Base-by-base conservation (phyloP, 2,113 vertebrate species). In the Pavo muticus region DNA sequence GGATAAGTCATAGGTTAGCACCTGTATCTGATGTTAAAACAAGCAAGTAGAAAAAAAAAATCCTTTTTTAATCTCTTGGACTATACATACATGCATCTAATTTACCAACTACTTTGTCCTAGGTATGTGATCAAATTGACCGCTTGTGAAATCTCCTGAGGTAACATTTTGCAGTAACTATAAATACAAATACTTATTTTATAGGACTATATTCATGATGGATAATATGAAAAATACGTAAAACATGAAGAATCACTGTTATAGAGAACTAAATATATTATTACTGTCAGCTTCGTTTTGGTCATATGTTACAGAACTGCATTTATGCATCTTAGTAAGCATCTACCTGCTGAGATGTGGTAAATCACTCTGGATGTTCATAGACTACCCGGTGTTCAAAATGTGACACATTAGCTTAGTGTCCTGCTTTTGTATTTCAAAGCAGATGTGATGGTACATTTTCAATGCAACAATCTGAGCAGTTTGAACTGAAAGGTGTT, bases 381-480 rank as follows among this genome's bases (percentile, higher is more conserved):
- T 24, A 54, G 84, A 63, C 42, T 56, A 84, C 60, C 19, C 24
- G 77, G 76, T 37, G 59, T 70, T 84, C 24, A 48, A 70, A 73
- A n/a, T 59, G 24, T 54, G 45, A 37, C 27, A 50, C 6, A 6
- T 57, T 18, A 70, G 29, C 21, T 86, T 67, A 27, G 15, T 24
- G 56, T 86, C 54, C 64, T 86, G 19, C 54, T 59, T 16, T 17
- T 74, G 27, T 37, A 27, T 73, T 83, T 83, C 64, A 60, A n/a
- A 59, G 68, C 5, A 63, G 56, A 40, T 77, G 32, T 42, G 32
- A 48, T 7, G 25, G 64, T 19, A 16, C 23, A 15, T 65, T 3
- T 0, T 44, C 4, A 1, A 15, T 59, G 4, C 1, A 2, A 1
- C 17, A 14, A 2, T 48, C 61, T 70, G 13, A 42, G 15, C 9